Base-by-base conservation (phyloP, 2,888 invertebrate species). In the Protophormia terraenovae region DNA sequence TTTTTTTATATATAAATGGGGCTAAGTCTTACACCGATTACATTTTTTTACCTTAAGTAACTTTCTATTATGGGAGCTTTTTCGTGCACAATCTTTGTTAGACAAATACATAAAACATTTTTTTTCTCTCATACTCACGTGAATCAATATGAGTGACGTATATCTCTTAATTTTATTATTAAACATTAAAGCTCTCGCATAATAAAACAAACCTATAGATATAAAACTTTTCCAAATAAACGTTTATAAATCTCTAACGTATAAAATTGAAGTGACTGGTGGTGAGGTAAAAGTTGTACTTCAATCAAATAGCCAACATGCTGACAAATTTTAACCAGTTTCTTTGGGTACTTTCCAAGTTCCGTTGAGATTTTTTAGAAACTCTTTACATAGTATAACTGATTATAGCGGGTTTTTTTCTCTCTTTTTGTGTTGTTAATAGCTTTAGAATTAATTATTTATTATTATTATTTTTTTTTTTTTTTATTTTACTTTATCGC, bases 401-500 rank as follows among this genome's bases (percentile, higher is more conserved):
- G 0, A 32, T 32, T 67, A 47, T 67, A 66, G 66, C 45, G 29
- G 8, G 10, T 47, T 29, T 66, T 0, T 12, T 35, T 19, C 32
- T 24, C 53, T 55, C 38, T 35, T 14, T 19, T 53, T 32, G n/a
- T 32, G n/a, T 24, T 71, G 35, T 69, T 24, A 67, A 67, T 47
- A 55, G 53, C 53, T 55, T 38, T 55, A 71, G 53, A 53, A 64
- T 64, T 64, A 38, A 38, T 38, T 62, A 24, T 38, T 19, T n/a
- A n/a, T n/a, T n/a, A n/a, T n/a, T n/a, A n/a, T n/a, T n/a, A n/a
- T n/a, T n/a, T n/a, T 32, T 22, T 53, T 62, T 62, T 76, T 62
- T 62, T 62, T 41, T 62, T 4, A 19, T 53, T 79, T 64, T 19
- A 24, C 47, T 55, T 80, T 32, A 80, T 72, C 80, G 55, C 80